Percentiles rank a stretch among this genome's conserved stretches.
These are phyloP conservation scores for Saguinus imperator DNA, from an alignment of 2,113 vertebrate species.

Conservation along the genomic window DNA sequence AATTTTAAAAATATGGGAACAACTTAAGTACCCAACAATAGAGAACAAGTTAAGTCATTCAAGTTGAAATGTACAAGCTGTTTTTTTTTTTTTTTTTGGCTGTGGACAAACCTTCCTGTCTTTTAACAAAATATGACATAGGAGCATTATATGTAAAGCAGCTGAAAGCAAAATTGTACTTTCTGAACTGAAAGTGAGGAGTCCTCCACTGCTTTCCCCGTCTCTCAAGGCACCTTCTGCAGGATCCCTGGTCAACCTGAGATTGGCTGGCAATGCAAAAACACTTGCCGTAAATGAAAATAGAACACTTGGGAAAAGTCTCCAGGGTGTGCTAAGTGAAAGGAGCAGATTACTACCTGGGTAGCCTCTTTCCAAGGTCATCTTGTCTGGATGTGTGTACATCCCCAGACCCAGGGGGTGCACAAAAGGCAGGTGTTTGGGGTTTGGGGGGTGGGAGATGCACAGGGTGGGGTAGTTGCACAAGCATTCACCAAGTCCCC, in stretches of 20 bases:
- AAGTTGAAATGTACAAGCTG: background rate
- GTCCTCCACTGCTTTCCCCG: background rate
- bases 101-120: background rate
- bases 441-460: background rate
- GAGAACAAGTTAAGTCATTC: background rate
- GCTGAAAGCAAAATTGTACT: background rate
- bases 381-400: background rate
- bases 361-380: background rate
- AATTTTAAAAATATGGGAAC: too few relatives aligned
- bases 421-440: background rate
- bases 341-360: background rate
- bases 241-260: background rate
- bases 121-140: constrained; percentile 14
- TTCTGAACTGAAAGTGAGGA: background rate
- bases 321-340: background rate
- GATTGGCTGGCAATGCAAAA: background rate
- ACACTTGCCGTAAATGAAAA: background rate
- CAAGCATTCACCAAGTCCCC: background rate
- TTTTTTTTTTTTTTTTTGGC: background rate
- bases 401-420: background rate
- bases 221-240: background rate
- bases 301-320: background rate
- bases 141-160: background rate
- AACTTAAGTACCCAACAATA: background rate
- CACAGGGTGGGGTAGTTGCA: background rate